Conservation (phyloP, 2,888 invertebrate species). For the Silvanus unidentatus region DNA sequence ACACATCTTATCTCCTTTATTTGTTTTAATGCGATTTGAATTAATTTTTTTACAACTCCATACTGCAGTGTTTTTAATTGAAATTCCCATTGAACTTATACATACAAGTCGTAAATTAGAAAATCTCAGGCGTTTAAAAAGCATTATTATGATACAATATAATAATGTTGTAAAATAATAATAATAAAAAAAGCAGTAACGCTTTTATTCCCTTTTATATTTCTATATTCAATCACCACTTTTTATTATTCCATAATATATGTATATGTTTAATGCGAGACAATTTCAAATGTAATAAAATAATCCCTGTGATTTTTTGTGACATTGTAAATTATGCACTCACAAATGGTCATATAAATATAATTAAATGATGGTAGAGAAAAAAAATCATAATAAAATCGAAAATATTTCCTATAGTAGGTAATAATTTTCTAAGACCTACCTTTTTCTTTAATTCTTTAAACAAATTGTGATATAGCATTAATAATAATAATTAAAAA, state of each 20-base stretch:
- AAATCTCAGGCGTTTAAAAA: no score
- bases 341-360: constrained; percentile 10
- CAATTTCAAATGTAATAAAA: constrained; percentile 40
- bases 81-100: no score
- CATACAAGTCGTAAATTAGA: background rate
- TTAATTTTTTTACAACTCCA: no score
- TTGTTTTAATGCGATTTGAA: constrained; percentile 39
- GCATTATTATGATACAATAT: no score
- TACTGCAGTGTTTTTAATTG: no score
- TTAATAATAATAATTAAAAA: no score
- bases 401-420: no score
- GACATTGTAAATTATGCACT: constrained; percentile 20
- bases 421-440: no score
- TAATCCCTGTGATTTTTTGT: constrained; percentile 32
- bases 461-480: no score
- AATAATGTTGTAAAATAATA: background rate
- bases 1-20: no score
- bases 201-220: constrained; percentile 12
- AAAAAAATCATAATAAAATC: no score
- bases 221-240: constrained; percentile 32
- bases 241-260: constrained; percentile 40
- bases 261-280: constrained; percentile 37
- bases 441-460: no score
- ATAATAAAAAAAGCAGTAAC: constrained; percentile 5
- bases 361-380: background rate